Evolutionary conservation across 2,113 vertebrate genomes (phyloP).

Genomic region (Manacus vitellinus): DNA sequence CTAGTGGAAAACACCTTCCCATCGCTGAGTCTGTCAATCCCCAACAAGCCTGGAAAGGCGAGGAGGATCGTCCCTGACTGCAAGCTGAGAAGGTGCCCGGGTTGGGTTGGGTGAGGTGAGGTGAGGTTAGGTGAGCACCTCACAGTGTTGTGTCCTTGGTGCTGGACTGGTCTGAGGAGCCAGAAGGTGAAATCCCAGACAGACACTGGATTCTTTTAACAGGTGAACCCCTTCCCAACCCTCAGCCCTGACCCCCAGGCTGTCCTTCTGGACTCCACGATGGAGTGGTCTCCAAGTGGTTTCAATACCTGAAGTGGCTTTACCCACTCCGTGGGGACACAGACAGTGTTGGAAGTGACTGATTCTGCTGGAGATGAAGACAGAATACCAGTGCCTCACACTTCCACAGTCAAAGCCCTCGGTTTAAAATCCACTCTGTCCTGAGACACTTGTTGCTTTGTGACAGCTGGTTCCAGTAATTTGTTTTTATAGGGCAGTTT

Average conservation of each 20-base stretch:
- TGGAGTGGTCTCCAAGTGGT: fast-evolving
- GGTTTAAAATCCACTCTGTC: not conserved
- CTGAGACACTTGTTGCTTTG: conserved; percentile 68
- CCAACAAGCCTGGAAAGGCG: fast-evolving
- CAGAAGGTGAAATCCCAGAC: fast-evolving
- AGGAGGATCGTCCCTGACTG: fast-evolving
- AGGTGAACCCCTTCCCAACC: not conserved
- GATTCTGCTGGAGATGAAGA: not conserved
- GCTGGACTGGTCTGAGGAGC: fast-evolving
- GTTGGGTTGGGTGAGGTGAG: fast-evolving
- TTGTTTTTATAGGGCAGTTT: conserved; percentile 80
- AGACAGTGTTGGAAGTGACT: fast-evolving
- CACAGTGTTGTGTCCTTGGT: fast-evolving
- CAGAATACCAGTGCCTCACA: fast-evolving
- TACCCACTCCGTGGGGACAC: fast-evolving
- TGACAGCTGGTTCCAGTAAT: conserved; percentile 77
- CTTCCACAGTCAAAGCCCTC: not conserved
- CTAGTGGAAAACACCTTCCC: not conserved
- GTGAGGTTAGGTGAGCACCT: too few relatives aligned
- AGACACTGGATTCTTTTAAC: not conserved
- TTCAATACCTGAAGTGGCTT: fast-evolving
- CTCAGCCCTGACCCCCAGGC: fast-evolving
- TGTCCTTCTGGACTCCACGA: fast-evolving
- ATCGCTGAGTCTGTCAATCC: not conserved
- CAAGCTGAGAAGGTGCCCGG: fast-evolving